Conservation (phyloP, 1,140 invertebrate species). For the Microplitis mediator region DNA sequence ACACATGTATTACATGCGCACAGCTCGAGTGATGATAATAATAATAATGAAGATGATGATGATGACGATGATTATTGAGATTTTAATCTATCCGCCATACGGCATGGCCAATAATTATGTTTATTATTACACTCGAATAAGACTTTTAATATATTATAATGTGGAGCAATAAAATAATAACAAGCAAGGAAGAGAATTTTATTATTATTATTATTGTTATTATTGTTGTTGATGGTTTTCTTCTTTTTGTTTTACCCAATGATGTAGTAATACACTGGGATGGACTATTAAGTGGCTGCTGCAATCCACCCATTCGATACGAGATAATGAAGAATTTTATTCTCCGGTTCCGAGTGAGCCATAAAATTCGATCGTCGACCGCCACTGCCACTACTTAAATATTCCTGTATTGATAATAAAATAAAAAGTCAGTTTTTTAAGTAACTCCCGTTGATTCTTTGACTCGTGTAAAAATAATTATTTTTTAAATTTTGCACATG, state of each 20-base stretch:
- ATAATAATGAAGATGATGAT: no score
- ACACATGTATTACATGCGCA: no score
- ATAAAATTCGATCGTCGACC: slow-evolving; percentile 53
- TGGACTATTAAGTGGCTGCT: slow-evolving; percentile 54
- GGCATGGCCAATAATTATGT: no score
- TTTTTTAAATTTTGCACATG: no score
- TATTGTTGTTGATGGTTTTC: neutral
- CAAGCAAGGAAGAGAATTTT: neutral
- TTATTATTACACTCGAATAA: no score
- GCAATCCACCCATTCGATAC: slow-evolving; percentile 61
- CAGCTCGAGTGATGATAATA: no score
- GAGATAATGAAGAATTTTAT: slow-evolving; percentile 61
- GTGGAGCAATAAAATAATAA: no score
- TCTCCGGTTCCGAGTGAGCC: slow-evolving; percentile 60
- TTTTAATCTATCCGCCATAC: no score
- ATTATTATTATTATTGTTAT: neutral
- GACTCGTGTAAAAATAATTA: neutral
- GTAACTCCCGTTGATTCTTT: neutral
- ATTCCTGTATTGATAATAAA: slow-evolving; percentile 47
- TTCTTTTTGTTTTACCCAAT: neutral
- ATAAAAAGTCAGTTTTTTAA: slow-evolving; percentile 25
- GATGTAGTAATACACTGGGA: slow-evolving; percentile 21
- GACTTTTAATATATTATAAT: no score
- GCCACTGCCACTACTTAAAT: slow-evolving; percentile 59
- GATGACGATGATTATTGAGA: no score